Percentiles rank a stretch among this genome's conserved stretches.
These are phyloP conservation scores for Kryptopterus vitreolus DNA, from an alignment of 2,797 vertebrate species.

Conservation along the genomic window DNA sequence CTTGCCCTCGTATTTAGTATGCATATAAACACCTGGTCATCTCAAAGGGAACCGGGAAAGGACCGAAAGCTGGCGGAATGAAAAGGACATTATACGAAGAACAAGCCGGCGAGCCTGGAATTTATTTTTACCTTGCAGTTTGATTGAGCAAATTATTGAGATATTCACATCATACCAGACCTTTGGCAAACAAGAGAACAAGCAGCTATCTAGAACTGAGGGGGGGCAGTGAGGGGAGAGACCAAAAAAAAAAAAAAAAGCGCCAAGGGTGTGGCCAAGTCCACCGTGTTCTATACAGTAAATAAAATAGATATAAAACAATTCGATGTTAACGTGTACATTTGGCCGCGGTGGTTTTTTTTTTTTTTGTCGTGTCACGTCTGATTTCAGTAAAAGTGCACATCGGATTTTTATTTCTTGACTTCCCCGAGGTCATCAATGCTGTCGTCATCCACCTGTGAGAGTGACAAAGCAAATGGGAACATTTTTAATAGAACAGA, in stretches of 20 bases:
- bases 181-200: constrained; percentile 88
- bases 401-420: constrained; percentile 89
- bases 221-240: no score
- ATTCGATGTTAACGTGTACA: constrained; percentile 75
- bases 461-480: not conserved
- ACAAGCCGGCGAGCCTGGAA: constrained; percentile 71
- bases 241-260: constrained; percentile 50
- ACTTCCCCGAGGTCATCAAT: constrained; percentile 98
- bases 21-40: not conserved
- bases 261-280: constrained; percentile 70
- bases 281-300: constrained; percentile 83
- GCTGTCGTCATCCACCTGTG: constrained; percentile 95
- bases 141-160: constrained; percentile 81
- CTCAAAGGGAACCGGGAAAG: not conserved
- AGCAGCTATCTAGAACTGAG: constrained; percentile 85
- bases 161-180: constrained; percentile 79
- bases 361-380: constrained; percentile 71
- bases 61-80: not conserved
- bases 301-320: constrained; percentile 86
- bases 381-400: constrained; percentile 77
- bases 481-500: no score
- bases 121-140: constrained; percentile 91
- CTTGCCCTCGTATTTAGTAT: not conserved
- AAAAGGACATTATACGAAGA: constrained; percentile 48
- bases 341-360: constrained; percentile 72